phyloP scores from a whole-genome alignment of 92 coral and sea anemone species.

The Porites evermanni region DNA sequence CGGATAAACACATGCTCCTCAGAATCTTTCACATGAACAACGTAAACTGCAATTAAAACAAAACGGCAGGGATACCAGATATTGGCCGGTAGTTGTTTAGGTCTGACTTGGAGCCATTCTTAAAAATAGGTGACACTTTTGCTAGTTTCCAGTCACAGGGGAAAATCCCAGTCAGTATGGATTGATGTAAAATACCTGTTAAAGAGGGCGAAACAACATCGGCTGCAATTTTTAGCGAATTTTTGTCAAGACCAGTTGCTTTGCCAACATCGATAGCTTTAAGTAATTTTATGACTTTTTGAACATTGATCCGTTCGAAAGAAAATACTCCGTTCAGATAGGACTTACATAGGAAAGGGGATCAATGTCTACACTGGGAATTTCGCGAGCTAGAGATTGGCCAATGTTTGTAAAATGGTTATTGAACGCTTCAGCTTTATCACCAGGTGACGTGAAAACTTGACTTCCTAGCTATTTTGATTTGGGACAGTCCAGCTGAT shows the following conservation, averaged over 20 bases:
- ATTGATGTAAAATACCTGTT: slow-evolving; percentile 41
- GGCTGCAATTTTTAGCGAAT: slow-evolving; percentile 38
- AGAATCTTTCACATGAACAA: slow-evolving; percentile 19
- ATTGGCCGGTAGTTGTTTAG: slow-evolving; percentile 34
- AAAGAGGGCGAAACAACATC: slow-evolving; percentile 44
- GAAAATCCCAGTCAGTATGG: slow-evolving; percentile 36
- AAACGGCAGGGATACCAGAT: slow-evolving; percentile 26
- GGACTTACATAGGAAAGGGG: not conserved
- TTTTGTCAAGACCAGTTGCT: slow-evolving; percentile 49
- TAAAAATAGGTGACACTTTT: slow-evolving; percentile 43
- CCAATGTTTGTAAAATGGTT: slow-evolving; percentile 55
- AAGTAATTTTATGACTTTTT: slow-evolving; percentile 23
- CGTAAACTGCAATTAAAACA: not conserved
- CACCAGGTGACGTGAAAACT: not conserved
- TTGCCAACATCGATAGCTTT: slow-evolving; percentile 22
- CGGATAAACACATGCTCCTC: slow-evolving; percentile 31
- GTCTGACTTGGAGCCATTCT: slow-evolving; percentile 28
- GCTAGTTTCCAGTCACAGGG: slow-evolving; percentile 61
- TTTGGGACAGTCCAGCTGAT: slow-evolving; percentile 25
- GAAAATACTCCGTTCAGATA: slow-evolving; percentile 12
- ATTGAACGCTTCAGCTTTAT: slow-evolving; percentile 47
- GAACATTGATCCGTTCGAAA: not conserved
- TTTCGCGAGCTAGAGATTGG: slow-evolving; percentile 44
- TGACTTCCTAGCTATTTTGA: slow-evolving; percentile 6
- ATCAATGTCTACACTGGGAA: slow-evolving; percentile 38